Evolutionary conservation across 2,797 vertebrate species (phyloP).

Genomic region (Parauchenoglanis ngamensis): DNA sequence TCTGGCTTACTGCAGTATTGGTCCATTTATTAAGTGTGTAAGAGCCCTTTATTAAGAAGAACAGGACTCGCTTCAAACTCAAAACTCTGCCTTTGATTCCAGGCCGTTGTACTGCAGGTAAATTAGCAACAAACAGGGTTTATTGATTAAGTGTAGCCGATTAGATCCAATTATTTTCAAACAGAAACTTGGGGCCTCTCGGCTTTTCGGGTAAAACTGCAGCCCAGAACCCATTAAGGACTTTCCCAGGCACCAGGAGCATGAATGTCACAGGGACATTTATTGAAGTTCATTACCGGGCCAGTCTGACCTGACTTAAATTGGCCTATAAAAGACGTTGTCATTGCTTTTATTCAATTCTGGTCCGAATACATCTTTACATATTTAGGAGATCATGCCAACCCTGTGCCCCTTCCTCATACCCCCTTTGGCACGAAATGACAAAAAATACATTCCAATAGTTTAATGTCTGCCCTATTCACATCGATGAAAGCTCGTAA

Average conservation of each 20-base stretch:
- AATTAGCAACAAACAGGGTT: slow-evolving; percentile 5
- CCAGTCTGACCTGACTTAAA: background rate
- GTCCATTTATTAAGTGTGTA: background rate
- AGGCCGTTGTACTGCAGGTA: background rate
- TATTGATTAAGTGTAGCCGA: background rate
- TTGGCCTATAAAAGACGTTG: background rate
- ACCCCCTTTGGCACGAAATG: background rate
- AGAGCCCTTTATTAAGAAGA: background rate
- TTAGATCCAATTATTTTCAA: background rate
- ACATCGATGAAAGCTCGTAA: background rate
- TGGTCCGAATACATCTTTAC: background rate
- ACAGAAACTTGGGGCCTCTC: slow-evolving; percentile 1
- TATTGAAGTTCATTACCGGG: background rate
- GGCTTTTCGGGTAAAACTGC: background rate
- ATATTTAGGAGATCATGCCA: background rate
- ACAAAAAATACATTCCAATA: background rate
- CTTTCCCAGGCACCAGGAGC: background rate
- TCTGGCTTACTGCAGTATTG: background rate
- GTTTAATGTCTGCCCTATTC: background rate
- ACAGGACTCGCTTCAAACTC: background rate
- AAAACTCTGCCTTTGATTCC: background rate
- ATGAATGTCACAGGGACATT: background rate
- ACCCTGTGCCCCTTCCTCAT: background rate
- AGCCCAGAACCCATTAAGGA: background rate
- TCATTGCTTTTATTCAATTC: background rate